Evolutionary conservation across 2,888 invertebrate species (phyloP).

Genomic region (Tipula vernalis): DNA sequence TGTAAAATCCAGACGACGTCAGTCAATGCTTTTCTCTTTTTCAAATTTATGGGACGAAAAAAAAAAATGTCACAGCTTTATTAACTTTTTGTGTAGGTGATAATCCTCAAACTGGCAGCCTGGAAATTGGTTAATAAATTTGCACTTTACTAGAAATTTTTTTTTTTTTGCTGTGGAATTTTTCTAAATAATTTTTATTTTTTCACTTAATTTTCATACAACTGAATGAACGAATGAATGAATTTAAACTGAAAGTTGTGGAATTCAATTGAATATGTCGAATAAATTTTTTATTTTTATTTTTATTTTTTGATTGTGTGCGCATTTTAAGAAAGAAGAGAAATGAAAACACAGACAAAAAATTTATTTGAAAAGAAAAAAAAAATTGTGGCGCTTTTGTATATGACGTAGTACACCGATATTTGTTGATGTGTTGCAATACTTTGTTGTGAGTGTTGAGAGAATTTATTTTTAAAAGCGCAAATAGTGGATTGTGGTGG

Average conservation of each 20-base stretch:
- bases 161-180: neutral
- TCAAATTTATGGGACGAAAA: neutral
- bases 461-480: neutral
- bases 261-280: constrained; percentile 4
- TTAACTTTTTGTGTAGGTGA: neutral
- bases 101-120: neutral
- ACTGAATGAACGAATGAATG: neutral
- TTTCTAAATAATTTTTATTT: neutral
- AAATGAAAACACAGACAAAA: neutral
- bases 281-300: neutral
- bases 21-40: neutral
- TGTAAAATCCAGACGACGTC: neutral
- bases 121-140: neutral
- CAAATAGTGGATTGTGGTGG: neutral
- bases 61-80: neutral
- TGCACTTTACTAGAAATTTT: neutral
- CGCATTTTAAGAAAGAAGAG: neutral
- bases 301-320: neutral
- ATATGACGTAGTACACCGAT: neutral
- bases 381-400: neutral
- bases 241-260: constrained; percentile 7
- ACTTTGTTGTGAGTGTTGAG: neutral
- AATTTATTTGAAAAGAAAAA: neutral
- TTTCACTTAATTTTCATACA: neutral
- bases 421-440: neutral